These are phyloP conservation scores for Drosophila siamana DNA, from an alignment of 2,888 invertebrate species.

Conservation along the genomic window DNA sequence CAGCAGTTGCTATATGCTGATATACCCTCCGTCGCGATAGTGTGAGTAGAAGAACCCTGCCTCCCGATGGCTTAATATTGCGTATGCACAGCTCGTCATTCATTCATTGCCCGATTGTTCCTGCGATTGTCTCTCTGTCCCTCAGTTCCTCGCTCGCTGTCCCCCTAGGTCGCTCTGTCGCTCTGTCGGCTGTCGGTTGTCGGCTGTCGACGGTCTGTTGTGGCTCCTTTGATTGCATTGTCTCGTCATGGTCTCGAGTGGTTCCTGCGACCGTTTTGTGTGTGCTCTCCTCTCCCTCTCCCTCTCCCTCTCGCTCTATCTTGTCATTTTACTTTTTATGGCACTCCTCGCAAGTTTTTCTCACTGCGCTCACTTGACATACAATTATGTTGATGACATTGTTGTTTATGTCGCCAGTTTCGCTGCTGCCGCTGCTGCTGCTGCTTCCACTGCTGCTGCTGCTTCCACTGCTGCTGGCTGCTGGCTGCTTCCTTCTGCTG, in stretches of 20 bases:
- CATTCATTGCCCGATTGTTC: slow-evolving; percentile 63
- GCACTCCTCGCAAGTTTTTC: slow-evolving; percentile 56
- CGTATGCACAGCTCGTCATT: slow-evolving; percentile 70
- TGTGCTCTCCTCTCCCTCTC: slow-evolving; percentile 2
- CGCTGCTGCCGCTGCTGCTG: slow-evolving; percentile 35
- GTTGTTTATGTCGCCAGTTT: slow-evolving; percentile 72
- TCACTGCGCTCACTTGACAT: slow-evolving; percentile 76
- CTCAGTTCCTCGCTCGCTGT: background rate
- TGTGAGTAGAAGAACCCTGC: slow-evolving; percentile 15
- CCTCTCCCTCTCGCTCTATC: slow-evolving; percentile 13
- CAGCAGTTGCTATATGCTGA: background rate
- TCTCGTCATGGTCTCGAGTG: slow-evolving; percentile 82
- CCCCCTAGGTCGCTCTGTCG: too few species aligned
- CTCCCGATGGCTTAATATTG: slow-evolving; percentile 72
- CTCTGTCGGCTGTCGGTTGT: background rate
- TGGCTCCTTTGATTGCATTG: slow-evolving; percentile 80
- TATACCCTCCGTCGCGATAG: background rate
- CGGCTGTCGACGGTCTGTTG: slow-evolving; percentile 23
- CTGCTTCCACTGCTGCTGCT: slow-evolving; percentile 14
- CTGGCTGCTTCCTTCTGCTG: slow-evolving; percentile 20
- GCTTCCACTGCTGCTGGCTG: too few species aligned
- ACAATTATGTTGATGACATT: slow-evolving; percentile 82
- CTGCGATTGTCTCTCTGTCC: slow-evolving; percentile 12
- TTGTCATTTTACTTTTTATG: slow-evolving; percentile 63
- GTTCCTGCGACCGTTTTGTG: slow-evolving; percentile 61